phyloP scores from a whole-genome alignment of 2,888 invertebrate genomes.

The Rhodophaea formosa region DNA sequence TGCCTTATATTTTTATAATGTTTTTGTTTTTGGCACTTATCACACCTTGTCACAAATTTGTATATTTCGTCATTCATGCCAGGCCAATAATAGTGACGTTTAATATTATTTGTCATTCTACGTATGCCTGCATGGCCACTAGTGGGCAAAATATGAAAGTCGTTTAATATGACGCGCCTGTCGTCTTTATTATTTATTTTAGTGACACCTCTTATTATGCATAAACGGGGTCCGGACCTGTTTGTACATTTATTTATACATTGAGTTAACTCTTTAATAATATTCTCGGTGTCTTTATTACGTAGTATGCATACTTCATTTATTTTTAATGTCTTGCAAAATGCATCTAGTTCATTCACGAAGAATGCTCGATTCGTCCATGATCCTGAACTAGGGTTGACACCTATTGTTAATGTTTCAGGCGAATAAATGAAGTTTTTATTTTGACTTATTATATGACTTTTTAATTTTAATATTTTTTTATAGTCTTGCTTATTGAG shows the following conservation, averaged over 20 bases:
- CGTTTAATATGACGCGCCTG: too few species aligned
- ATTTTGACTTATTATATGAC: not conserved
- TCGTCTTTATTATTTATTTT: too few species aligned
- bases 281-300: slow-evolving; percentile 6
- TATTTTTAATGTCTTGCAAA: slow-evolving; percentile 8
- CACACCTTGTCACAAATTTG: too few species aligned
- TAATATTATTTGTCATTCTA: too few species aligned
- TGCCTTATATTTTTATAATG: too few species aligned
- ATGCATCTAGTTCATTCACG: slow-evolving; percentile 11
- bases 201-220: too few species aligned
- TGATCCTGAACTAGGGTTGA: slow-evolving; percentile 9
- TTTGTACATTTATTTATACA: slow-evolving; percentile 1
- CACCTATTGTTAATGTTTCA: slow-evolving; percentile 2
- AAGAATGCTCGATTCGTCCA: slow-evolving; percentile 7
- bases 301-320: slow-evolving; percentile 7
- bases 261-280: slow-evolving; percentile 1
- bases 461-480: not conserved
- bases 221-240: too few species aligned
- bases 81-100: too few species aligned
- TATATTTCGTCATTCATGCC: too few species aligned
- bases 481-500: not conserved
- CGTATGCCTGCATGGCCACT: too few species aligned
- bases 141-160: too few species aligned
- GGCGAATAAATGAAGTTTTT: slow-evolving; percentile 5
- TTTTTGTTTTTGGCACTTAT: too few species aligned